Evolutionary conservation across 92 coral and sea anemone genomes (phyloP).

Genomic region (Paragorgia papillata): DNA sequence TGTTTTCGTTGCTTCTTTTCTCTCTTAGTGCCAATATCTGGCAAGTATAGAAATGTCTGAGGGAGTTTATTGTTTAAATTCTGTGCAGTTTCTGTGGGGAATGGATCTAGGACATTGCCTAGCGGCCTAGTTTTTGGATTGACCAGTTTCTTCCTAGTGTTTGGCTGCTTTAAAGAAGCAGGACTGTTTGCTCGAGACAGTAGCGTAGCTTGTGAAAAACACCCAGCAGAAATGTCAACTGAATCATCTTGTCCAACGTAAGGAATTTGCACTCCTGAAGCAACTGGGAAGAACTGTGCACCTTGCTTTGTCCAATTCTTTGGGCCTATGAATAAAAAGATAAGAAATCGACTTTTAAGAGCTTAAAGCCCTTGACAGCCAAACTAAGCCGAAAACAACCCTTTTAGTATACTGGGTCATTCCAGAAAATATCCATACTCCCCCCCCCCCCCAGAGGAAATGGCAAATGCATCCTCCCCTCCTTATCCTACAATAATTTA

Average conservation of each 20-base stretch:
- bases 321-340: constrained; percentile 33
- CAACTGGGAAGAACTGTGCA: constrained; percentile 91
- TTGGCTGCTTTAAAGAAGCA: background rate
- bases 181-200: background rate
- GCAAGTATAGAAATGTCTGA: constrained; percentile 65
- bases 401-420: too few species aligned
- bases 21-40: constrained; percentile 44
- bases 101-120: constrained; percentile 33
- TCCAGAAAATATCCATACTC: too few species aligned
- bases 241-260: constrained; percentile 89
- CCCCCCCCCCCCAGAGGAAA: too few species aligned
- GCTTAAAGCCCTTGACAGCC: too few species aligned
- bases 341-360: background rate
- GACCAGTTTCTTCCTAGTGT: background rate
- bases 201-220: constrained; percentile 6
- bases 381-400: too few species aligned
- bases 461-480: too few species aligned
- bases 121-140: constrained; percentile 21
- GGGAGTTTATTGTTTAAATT: constrained; percentile 50
- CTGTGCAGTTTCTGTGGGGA: background rate
- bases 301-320: constrained; percentile 71
- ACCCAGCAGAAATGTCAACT: constrained; percentile 30
- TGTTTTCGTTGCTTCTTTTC: constrained; percentile 27
- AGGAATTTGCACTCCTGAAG: constrained; percentile 90
- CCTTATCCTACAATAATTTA: too few species aligned